Base-by-base conservation (phyloP, 2,113 vertebrate species). In the Pedionomus torquatus region DNA sequence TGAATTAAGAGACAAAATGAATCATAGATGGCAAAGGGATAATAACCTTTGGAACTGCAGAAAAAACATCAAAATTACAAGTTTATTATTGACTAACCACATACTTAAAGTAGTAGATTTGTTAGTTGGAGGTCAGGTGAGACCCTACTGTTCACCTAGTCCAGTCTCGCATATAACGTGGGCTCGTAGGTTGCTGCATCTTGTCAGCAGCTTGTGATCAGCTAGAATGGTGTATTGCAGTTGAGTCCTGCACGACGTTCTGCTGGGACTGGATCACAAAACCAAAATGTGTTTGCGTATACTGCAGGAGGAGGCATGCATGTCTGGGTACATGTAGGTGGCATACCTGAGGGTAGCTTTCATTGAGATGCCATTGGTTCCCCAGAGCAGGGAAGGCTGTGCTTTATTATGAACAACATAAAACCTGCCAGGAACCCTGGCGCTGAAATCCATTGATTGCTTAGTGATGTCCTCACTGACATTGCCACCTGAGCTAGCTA, bases 1-100 rank as follows among this genome's bases (percentile, higher is more conserved):
- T 74, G 49, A 93, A 79, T 65, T 76, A 93, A 78, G 54, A 94
- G 33, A 17, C 30, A 90, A 94, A 88, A 60, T 51, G 28, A 79
- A 49, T 78, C 31, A 60, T 49, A 44, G 80, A 48, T 37, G 61
- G 39, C 11, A 84, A 76, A 57, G 33, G 35, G 72, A 23, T 48
- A 84, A 48, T 48, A 65, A 81, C 24, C 14, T 89, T 52, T 89
- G 80, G 41, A 91, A 49, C 16, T 39, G 60, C 41, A 41, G 26
- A 58, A 55, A 94, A 91, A 55, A 4, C n/a, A 33, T 57, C 9
- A 3, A 31, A 90, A 83, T 6, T 2, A 24, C 49, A 28, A 89
- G 30, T 90, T 88, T 84, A 19, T 82, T 82, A 72, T 90, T 74
- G 72, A 54, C 23, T 5, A 13, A 65, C 76, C 43, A 20, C 26